These are phyloP conservation scores for Sipha maydis DNA, from an alignment of 2,888 invertebrate species.

Conservation along the genomic window DNA sequence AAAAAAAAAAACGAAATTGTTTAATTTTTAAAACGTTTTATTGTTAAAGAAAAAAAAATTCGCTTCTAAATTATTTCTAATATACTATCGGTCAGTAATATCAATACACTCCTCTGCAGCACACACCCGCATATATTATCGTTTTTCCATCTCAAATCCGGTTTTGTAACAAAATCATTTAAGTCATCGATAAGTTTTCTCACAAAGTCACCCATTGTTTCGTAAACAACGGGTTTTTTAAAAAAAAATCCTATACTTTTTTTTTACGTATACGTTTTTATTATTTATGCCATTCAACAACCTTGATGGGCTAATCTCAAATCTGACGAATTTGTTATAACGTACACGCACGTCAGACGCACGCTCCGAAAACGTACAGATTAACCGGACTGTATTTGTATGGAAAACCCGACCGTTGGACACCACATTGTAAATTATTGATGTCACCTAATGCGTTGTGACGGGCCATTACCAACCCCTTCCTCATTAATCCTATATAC, in stretches of 20 bases:
- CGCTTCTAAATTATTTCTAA: too few species aligned
- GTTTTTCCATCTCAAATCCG: slow-evolving; percentile 34
- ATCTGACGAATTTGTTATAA: neutral
- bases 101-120: neutral
- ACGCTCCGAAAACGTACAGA: neutral
- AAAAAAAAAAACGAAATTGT: too few species aligned
- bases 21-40: too few species aligned
- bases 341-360: neutral
- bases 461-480: neutral
- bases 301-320: neutral
- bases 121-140: neutral
- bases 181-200: neutral
- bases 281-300: slow-evolving; percentile 18
- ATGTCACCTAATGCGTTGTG: slow-evolving; percentile 35
- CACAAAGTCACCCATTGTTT: slow-evolving; percentile 8
- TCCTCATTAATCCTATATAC: neutral
- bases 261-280: neutral
- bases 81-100: neutral
- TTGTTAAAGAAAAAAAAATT: too few species aligned
- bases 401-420: neutral
- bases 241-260: neutral
- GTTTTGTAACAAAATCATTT: slow-evolving; percentile 25
- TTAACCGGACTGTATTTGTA: neutral
- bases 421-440: slow-evolving; percentile 40
- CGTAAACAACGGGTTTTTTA: neutral